These are phyloP conservation scores for Syrmaticus mikado DNA, from an alignment of 2,113 vertebrate genomes.

Conservation along the genomic window DNA sequence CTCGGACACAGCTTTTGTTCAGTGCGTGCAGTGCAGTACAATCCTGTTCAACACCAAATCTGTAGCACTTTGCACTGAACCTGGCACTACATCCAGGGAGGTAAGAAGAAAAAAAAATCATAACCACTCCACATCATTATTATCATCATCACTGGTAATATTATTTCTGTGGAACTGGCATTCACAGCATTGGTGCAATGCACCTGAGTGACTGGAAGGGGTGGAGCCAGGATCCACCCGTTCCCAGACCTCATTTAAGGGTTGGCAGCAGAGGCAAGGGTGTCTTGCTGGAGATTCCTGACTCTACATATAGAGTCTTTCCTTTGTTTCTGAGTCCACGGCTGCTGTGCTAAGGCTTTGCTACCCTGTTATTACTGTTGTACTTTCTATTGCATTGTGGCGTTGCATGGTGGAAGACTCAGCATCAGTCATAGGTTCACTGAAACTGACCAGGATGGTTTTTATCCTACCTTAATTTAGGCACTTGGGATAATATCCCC, in stretches of 20 bases:
- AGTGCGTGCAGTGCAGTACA: background rate
- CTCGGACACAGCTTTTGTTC: background rate
- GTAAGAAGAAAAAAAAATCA: background rate
- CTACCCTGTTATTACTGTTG: too few relatives aligned
- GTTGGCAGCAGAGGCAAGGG: too few relatives aligned
- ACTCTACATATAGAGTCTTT: too few relatives aligned
- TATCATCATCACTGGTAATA: background rate
- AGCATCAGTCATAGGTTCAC: background rate
- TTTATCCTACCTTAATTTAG: background rate
- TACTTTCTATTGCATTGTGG: too few relatives aligned
- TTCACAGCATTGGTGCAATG: background rate
- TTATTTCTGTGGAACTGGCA: background rate
- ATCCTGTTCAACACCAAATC: background rate
- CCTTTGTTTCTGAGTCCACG: too few relatives aligned
- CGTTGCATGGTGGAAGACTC: background rate
- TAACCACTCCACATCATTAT: background rate
- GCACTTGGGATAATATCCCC: background rate
- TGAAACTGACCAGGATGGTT: background rate
- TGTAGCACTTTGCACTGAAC: background rate
- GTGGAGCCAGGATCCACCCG: too few relatives aligned
- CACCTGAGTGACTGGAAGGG: too few relatives aligned
- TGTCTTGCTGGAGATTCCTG: too few relatives aligned
- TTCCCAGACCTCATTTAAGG: too few relatives aligned
- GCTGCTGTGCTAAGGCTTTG: too few relatives aligned
- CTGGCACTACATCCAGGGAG: background rate